Conservation (phyloP, 1,140 invertebrate species). For the Catajapyx aquilonaris region DNA sequence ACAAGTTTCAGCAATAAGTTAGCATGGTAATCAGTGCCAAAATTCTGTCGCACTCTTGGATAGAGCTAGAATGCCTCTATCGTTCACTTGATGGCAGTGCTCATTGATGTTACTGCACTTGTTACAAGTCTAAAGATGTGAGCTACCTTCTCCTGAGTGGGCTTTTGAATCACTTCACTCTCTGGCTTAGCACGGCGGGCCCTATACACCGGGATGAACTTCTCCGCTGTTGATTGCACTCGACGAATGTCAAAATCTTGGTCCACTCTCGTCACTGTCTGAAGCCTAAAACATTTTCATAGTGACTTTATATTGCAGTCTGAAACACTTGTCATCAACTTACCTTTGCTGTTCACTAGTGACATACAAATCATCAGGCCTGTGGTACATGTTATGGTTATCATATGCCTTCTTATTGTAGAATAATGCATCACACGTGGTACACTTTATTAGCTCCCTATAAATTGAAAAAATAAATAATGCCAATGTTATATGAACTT, state of each 20-base stretch:
- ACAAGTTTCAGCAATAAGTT: too few relatives aligned
- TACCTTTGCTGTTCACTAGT: slow-evolving; percentile 36
- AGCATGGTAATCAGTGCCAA: too few relatives aligned
- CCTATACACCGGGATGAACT: slow-evolving; percentile 19
- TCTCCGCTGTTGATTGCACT: slow-evolving; percentile 23
- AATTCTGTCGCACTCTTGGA: too few relatives aligned
- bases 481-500: not conserved
- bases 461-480: slow-evolving; percentile 2
- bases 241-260: slow-evolving; percentile 34
- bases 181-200: not conserved
- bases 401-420: slow-evolving; percentile 41
- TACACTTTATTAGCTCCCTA: slow-evolving; percentile 24
- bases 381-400: slow-evolving; percentile 36
- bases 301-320: not conserved
- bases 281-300: slow-evolving; percentile 15
- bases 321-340: not conserved
- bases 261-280: slow-evolving; percentile 30
- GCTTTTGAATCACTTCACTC: too few relatives aligned
- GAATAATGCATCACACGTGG: slow-evolving; percentile 39
- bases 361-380: slow-evolving; percentile 36
- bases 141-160: too few relatives aligned
- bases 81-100: too few relatives aligned
- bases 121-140: too few relatives aligned
- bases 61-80: too few relatives aligned
- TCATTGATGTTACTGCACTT: too few relatives aligned